Evolutionary conservation across 2,888 invertebrate species (phyloP).

Genomic region (Caenorhabditis sp.): DNA sequence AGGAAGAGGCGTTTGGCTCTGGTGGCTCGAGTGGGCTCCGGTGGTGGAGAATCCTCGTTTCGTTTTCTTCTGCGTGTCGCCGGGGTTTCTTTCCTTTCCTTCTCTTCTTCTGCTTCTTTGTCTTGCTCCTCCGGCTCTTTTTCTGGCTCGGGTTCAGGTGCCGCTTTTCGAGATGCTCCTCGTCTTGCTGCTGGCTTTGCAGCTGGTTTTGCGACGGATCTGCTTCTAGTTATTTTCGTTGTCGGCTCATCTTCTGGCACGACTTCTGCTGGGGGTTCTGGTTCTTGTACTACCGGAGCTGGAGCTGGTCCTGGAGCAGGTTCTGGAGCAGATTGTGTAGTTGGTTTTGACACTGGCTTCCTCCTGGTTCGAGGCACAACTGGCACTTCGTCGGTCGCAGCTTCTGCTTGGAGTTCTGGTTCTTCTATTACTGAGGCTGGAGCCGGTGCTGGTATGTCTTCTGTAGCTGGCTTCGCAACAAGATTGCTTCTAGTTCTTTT

Average conservation of each 20-base stretch:
- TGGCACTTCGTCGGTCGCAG: no score
- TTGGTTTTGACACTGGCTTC: neutral
- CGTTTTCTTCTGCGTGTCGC: neutral
- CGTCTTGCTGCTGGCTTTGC: no score
- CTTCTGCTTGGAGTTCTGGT: no score
- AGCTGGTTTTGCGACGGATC: neutral
- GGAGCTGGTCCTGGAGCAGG: neutral
- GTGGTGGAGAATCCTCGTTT: neutral
- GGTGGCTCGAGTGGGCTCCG: neutral
- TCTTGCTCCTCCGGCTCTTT: no score
- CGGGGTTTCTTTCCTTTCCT: neutral
- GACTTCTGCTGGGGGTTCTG: neutral
- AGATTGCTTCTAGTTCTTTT: no score
- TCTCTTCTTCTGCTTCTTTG: neutral
- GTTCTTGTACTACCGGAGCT: neutral
- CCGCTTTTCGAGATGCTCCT: neutral
- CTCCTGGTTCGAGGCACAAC: no score
- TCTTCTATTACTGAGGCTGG: no score
- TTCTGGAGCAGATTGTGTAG: no score
- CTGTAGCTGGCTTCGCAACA: no score
- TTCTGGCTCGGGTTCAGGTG: neutral
- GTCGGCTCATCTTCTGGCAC: neutral
- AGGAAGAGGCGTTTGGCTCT: conserved; percentile 25
- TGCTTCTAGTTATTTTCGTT: neutral
- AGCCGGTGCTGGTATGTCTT: no score